Base-by-base conservation (phyloP, 1,140 invertebrate species). In the Pemphigus obesinymphae region DNA sequence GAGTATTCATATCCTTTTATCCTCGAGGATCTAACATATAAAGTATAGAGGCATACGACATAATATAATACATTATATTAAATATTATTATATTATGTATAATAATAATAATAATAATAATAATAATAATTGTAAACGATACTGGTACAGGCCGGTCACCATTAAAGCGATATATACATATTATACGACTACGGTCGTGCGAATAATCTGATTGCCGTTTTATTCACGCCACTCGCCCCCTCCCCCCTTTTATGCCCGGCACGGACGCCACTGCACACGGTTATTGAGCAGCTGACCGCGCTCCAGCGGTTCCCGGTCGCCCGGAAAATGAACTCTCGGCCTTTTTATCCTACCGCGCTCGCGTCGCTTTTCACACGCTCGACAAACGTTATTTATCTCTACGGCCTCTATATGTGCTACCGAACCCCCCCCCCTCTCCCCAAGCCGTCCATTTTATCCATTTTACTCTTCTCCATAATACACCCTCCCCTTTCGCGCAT, bases 321-420 rank as follows among this genome's bases (percentile, higher is more conserved):
- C 76, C 76, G 76, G 76, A 80, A 80, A 80, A 80, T 80, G 76
- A 80, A 80, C 76, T 80, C 73, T 78, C 53, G 76, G 76, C 75
- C 55, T 37, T 63, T 63, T 80, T 78, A 26, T 50, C 48, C 15
- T 45, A 76, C 34, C 20, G 26, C 26, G 43, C 75, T 20, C 37
- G 53, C 34, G 76, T 63, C 37, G 53, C 76, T 80, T 61, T 80
- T 80, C 76, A 80, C 76, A 80, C n/a, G n/a, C 76, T 80, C 53
- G 76, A 26, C 37, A 7, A 43, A 61, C 76, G 55, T 61, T 80
- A 80, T 80, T 80, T 61, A 78, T 45, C 75, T 26, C 15, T 50
- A 45, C 20, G 48, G 8, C 45, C 1, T 55, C n/a, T 55, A 23
- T 58, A n/a, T 58, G 15, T 58, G 13, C 58, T 7, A 29, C 58